phyloP scores from a whole-genome alignment of 2,888 invertebrate species.

The Tetragonula carbonaria region DNA sequence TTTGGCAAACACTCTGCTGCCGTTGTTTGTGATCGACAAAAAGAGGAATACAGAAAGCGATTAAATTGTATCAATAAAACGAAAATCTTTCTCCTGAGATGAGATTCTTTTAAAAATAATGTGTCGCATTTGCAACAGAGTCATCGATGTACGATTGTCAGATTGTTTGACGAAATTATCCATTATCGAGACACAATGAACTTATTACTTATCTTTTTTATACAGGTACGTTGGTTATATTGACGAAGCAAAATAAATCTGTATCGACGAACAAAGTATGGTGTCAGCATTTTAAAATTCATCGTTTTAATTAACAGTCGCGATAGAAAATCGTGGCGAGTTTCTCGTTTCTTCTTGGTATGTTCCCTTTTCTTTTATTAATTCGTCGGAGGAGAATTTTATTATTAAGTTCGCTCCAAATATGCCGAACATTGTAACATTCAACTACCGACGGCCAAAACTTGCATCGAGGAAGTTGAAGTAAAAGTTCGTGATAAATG shows the following conservation, averaged over 20 bases:
- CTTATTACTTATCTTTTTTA: not conserved
- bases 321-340: not conserved
- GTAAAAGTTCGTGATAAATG: too few species aligned
- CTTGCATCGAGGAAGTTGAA: too few species aligned
- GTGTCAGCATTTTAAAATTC: not conserved
- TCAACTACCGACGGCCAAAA: too few species aligned
- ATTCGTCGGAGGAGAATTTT: not conserved
- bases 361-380: not conserved
- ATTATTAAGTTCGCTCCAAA: not conserved
- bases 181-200: not conserved
- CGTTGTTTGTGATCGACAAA: not conserved
- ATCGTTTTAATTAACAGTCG: not conserved
- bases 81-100: not conserved
- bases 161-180: not conserved
- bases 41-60: not conserved
- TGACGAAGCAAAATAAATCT: not conserved
- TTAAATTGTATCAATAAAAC: not conserved
- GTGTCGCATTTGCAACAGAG: not conserved
- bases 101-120: constrained; percentile 12
- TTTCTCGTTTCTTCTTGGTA: not conserved
- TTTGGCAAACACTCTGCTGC: constrained; percentile 2
- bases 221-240: not conserved
- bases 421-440: too few species aligned
- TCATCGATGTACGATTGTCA: not conserved
- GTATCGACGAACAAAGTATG: not conserved